Evolutionary conservation across 2,888 invertebrate species (phyloP), one percentile per base, ranked within the genome.

Genomic region (Pycnomerus fuliginosus): DNA sequence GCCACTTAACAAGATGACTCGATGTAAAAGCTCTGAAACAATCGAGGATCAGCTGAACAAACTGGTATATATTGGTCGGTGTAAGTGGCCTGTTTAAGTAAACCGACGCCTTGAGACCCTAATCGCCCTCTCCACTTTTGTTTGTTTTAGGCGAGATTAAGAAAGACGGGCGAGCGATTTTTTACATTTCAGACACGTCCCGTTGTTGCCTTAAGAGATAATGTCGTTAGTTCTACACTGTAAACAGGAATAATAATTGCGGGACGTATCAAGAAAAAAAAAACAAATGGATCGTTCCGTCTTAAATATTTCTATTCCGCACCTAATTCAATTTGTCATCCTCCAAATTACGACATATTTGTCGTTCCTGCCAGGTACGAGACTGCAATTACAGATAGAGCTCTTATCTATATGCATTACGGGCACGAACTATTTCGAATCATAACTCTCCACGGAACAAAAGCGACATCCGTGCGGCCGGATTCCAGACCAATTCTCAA

Each of bases 1-100:
- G 44, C 94, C 93, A 68, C 92, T 92, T 69, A 92, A 80, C 66
- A 94, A 77, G 63, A 93, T 85, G 58, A 89, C 89, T 56, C 92
- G 84, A 74, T 87, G 87, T 68, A 94, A 81, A 57, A 94, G 79
- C 74, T 90, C 92, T 91, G 79, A 59, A 82, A 47, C 42, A 80
- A 69, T 74, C 42, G 39, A 38, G 44, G 42, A 48, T 50, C 45
- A 43, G 73, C 71, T 33, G 33, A 16, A 35, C 38, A 43, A 48
- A 48, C 43, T 43, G 35, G 39, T 43, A 47, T 47, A 43, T 47
- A 47, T 47, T 37, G 43, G 37, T 11, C 16, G 36, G 32, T 34
- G 16, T 45, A 41, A 36, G 32, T 35, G 31, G 25, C 32, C 27
- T 32, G 37, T 35, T 46, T 36, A 25, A 46, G 31, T 32, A 41